Evolutionary conservation across 2,797 vertebrate species (phyloP), one percentile per base, ranked within the genome.

Genomic region (Semaprochilodus insignis): DNA sequence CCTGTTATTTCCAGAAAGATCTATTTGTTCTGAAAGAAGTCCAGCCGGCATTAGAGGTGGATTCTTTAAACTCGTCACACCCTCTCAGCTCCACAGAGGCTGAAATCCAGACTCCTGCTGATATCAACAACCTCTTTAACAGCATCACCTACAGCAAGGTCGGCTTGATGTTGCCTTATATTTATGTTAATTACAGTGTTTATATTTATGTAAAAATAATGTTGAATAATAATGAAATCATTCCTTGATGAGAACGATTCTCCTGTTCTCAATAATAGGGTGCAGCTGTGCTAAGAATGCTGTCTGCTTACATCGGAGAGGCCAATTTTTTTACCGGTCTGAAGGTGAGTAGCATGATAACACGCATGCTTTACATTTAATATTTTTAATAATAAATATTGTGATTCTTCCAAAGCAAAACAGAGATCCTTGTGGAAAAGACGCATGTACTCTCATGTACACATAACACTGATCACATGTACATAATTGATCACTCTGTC

Each of bases 81-180:
- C 91, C 94, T 15, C 93, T 96, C 74, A 92, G 81, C 27, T 27
- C 80, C 14, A 66, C 59, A 0, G 31, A 62, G 21, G 4, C 60
- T 0, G 67, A 91, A 0, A 6, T 96, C 69, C 76, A 91, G 86
- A 90, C 67, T 0, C 15, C 13, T 0, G 5, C 0, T 19, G 52
- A 94, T 2, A 94, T 96, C 51, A 0, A 1, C 0, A 65, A 48
- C 1, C 84, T 92, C 81, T 96, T 94, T 85, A 91, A 94, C 77
- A 0, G 11, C 4, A 93, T 95, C 78, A 88, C 87, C 59, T 94
- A 94, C 88, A 81, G 27, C 60, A 96, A 96, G 94, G 95, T 95
- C 65, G 4, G 57, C 54, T 59, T 66, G 2, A 55, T 34, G 48
- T 82, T 23, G 23, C 4, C 27, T 36, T 21, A n/a, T 23, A 62